These are phyloP conservation scores for Varecia variegata DNA, from an alignment of 2,797 vertebrate genomes.

Conservation along the genomic window DNA sequence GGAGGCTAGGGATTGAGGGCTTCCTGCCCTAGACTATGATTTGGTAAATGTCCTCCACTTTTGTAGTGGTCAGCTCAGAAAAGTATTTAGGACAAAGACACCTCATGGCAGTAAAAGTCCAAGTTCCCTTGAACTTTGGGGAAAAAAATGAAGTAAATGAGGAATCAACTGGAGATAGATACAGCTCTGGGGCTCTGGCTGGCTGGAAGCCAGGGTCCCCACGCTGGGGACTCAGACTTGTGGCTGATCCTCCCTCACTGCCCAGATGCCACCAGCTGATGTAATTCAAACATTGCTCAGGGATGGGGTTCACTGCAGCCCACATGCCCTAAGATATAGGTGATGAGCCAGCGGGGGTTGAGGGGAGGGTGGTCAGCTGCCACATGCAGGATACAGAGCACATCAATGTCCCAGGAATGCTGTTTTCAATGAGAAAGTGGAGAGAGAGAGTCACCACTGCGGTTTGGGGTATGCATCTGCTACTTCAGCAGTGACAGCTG, in stretches of 20 bases:
- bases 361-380: slow-evolving; percentile 14
- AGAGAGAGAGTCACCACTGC: background rate
- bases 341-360: background rate
- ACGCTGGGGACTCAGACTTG: background rate
- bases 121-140: background rate
- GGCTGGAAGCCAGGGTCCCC: background rate
- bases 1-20: background rate
- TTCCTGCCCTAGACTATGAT: background rate
- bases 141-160: background rate
- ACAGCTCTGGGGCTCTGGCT: background rate
- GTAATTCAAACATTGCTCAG: background rate
- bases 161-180: background rate
- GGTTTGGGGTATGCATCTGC: background rate
- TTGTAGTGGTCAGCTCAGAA: background rate
- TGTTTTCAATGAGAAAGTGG: background rate
- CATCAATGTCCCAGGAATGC: slow-evolving; percentile 22
- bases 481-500: background rate
- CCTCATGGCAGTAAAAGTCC: background rate
- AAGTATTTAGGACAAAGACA: background rate
- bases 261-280: background rate
- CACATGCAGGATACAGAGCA: background rate
- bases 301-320: background rate
- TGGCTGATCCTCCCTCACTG: background rate
- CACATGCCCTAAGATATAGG: background rate
- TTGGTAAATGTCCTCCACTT: background rate